Evolutionary conservation across 2,888 invertebrate genomes (phyloP), one percentile per base, ranked within the genome.

Genomic region (Zhuqinia jingwanae): DNA sequence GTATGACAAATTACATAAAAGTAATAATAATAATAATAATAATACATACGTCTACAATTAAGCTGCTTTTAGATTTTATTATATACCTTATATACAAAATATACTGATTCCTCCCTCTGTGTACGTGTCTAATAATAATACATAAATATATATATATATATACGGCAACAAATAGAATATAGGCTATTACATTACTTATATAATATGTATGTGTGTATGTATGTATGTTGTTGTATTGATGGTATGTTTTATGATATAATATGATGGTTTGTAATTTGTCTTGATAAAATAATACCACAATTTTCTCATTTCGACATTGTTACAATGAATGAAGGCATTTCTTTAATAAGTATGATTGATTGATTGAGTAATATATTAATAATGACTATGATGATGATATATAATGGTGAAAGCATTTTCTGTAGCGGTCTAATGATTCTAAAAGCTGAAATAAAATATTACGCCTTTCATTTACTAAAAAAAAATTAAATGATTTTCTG

Each of bases 361-460:
- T 79, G 79, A 79, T 79, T 80, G 70, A 80, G 25, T 56, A 82
- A 45, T 58, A n/a, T n/a, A n/a, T n/a, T n/a, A 56, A 63, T 65
- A 17, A 65, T 50, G n/a, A n/a, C n/a, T n/a, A 50, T 36, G 15
- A 27, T 65, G 65, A 36, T 22, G n/a, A 58, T 22, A 25, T 6
- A n/a, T n/a, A 58, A 42, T 25, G 50, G 45, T 70, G 65, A 83
- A 50, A 84, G 77, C 85, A 85, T 73, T 82, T 85, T 85, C 68
- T 77, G 77, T 85, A 85, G 85, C 78, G 85, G 85, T 85, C 85
- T 85, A 76, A 81, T 77, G 83, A 83, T 50, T 77, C 76, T 50
- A 85, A 80, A 83, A 56, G 84, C 84, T 85, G 78, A 85, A 83
- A 84, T 85, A 85, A 85, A 85, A 36, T 85, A 65, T 85, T 85